Base-by-base conservation (phyloP, 2,888 invertebrate genomes). In the Choristoneura rosaceana region DNA sequence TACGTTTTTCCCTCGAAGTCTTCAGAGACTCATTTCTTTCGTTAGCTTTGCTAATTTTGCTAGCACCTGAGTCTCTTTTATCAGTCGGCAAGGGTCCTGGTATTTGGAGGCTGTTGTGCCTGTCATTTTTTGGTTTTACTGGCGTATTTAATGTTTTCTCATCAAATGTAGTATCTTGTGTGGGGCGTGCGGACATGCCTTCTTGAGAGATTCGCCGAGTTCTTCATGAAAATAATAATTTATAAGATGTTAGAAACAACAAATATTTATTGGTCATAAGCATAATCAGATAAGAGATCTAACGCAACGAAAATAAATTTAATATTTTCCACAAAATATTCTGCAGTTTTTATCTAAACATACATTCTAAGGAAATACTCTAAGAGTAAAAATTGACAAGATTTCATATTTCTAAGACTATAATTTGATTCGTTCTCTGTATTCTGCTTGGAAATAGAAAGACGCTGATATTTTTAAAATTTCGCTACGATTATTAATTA, bases 61-160 rank as follows among this genome's bases (percentile, higher is more conserved):
- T 45, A 45, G 33, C 45, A 12, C 0, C 15, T 4, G 58, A 50
- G 9, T 71, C 67, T 50, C 14, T 52, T 33, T 61, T 47, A 58
- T 64, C 25, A 14, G 60, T 59, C 15, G 80, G 77, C n/a, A 80
- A 69, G 1, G 81, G 82, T 0, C 78, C 81, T 0, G 82, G 80
- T 74, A 80, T 82, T 77, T 84, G 81, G 25, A 74, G 69, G 50
- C 71, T 78, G 45, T 80, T 78, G 67, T 79, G 74, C 0, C 41
- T 25, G 9, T 75, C 76, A n/a, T 75, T 74, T 25, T 73, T 74
- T n/a, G 65, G 66, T 43, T 41, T 45, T n/a, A 12, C 25, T 10
- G 55, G 55, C 8, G 1, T 55, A 25, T 25, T 10, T 4, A 10
- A 25, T 25, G 12, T 12, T 55, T 12, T 55, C 0, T 25, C 25